Base-by-base conservation (phyloP, 2,113 vertebrate species). In the Zapus hudsonius region DNA sequence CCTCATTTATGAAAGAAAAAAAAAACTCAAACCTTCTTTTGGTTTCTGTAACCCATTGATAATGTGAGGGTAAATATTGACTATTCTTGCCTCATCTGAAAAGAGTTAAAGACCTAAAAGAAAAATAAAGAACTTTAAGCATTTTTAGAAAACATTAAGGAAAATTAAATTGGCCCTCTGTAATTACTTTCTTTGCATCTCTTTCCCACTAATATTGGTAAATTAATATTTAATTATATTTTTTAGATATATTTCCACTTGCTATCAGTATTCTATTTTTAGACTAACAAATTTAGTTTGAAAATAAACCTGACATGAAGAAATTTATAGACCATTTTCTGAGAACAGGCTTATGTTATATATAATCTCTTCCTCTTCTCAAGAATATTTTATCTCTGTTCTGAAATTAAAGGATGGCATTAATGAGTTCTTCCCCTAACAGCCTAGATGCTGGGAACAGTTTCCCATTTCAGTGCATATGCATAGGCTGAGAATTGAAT, bases 61-160 rank as follows among this genome's bases (percentile, higher is more conserved):
- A 95, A 97, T 98, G 94, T 96, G 86, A 97, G 73, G 96, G 97
- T 97, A 98, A 98, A 98, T 98, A 98, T 98, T 98, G 98, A 95
- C 97, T 96, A 92, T 88, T 97, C 93, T 96, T 96, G 29, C 90
- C 90, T 97, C 93, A 92, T 96, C 93, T 98, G 94, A 96, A 97
- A 97, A 97, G 93, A 98, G 95, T 96, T 97, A 97, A 93, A 84
- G 91, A 96, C 66, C 93, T 96, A 70, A 57, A 92, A 97, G 93
- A 95, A 95, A 95, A 95, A 75, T 66, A 91, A 93, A 92, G 92
- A 92, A 52, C 93, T 96, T 96, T 95, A 93, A 66, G 94, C 38
- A 89, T 95, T 96, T 96, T 94, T 89, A 63, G 13, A 87, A 92
- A 92, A 80, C 66, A 59, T 0, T 44, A 72, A 78, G 73, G 20